Evolutionary conservation across 2,888 invertebrate species (phyloP).

Genomic region (Timandra comae): DNA sequence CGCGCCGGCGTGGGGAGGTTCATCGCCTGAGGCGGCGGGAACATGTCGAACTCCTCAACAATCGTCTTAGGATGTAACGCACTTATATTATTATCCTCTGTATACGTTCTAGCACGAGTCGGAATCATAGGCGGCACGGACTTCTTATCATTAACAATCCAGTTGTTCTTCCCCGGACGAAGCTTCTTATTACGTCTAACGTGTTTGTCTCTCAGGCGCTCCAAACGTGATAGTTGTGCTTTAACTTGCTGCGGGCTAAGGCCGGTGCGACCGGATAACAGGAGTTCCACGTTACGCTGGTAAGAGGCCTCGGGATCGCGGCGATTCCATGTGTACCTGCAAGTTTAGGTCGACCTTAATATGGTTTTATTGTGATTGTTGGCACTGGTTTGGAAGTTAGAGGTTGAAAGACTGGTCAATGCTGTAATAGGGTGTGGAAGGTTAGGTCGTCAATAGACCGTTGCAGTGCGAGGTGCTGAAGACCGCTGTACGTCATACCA

Average conservation of each 20-base stretch:
- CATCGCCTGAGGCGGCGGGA: conserved; percentile 43
- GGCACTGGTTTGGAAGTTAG: neutral
- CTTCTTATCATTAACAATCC: conserved; percentile 54
- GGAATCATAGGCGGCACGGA: conserved; percentile 46
- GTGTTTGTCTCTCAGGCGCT: conserved; percentile 62
- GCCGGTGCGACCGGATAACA: conserved; percentile 58
- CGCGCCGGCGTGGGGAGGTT: conserved; percentile 33
- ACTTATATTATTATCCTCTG: conserved; percentile 69
- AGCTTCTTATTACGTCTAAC: conserved; percentile 45
- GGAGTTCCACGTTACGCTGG: conserved; percentile 57
- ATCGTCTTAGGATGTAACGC: conserved; percentile 77
- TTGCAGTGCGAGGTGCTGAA: no score
- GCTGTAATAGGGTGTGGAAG: neutral
- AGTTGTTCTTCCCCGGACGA: conserved; percentile 37
- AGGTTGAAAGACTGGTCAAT: neutral
- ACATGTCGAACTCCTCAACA: conserved; percentile 72
- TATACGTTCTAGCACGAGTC: conserved; percentile 73
- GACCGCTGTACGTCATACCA: no score
- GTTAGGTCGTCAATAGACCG: neutral
- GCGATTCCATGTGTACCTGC: conserved; percentile 66
- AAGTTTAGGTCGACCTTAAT: conserved; percentile 18
- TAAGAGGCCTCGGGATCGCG: conserved; percentile 66
- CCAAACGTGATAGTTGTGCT: conserved; percentile 51
- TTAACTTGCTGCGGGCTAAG: conserved; percentile 61
- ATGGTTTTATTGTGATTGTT: conserved; percentile 17